Base-by-base conservation (phyloP, 2,113 vertebrate species). In the Pungitius pungitius region DNA sequence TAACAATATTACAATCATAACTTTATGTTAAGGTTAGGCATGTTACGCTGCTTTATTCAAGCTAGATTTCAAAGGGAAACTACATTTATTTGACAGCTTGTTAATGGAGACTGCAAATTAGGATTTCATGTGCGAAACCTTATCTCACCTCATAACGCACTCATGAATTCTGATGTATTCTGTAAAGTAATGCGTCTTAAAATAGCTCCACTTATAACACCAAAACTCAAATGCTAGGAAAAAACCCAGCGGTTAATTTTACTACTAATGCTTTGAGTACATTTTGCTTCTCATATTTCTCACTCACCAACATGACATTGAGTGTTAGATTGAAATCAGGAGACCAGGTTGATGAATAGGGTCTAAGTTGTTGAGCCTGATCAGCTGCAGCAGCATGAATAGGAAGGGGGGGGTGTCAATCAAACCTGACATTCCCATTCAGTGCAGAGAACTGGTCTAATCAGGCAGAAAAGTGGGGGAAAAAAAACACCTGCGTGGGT, bases 401-500 rank as follows among this genome's bases (percentile, higher is more conserved):
- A 51, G 35, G 52, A 24, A 43, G 33, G 62, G 3, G 30, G 72
- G 60, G 43, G 22, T 27, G 69, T 30, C 49, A 69, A 27, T 67
- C 18, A 73, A 55, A 58, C 39, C 1, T 51, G 59, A 72, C 12
- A 37, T 9, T 13, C 42, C 15, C 45, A 26, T 37, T 42, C 51
- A 37, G 54, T 57, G 15, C 52, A 14, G 68, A 81, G 64, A 22
- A 14, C 33, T 56, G 67, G 37, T 63, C 6, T 63, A 49, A 49
- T 77, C 43, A 60, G 74, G 59, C 47, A 26, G 69, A 37, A 59
- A 61, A 68, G 52, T 55, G 79, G 40, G 30, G 30, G 30, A 30
- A 35, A 33, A 71, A 14, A 33, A 71, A 42, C 67, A 75, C 52
- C 78, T 61, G 69, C 37, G 78, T 64, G 56, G 64, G 64, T 40